phyloP scores from a whole-genome alignment of 2,888 invertebrate genomes.

The Hermaeophaga mercurialis region DNA sequence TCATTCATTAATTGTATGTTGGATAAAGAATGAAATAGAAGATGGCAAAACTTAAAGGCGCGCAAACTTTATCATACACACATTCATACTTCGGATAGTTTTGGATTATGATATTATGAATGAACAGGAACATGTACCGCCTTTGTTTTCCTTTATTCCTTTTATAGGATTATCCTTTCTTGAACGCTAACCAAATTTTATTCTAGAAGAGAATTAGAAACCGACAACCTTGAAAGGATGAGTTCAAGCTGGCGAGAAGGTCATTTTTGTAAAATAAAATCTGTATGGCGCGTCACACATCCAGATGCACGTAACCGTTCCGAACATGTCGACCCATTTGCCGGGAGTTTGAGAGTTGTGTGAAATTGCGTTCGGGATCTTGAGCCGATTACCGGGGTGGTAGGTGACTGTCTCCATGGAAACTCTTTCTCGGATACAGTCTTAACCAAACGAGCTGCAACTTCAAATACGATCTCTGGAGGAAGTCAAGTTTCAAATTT shows the following conservation, averaged over 20 bases:
- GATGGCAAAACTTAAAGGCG: too few relatives aligned
- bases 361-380: constrained; percentile 31
- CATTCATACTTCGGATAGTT: too few relatives aligned
- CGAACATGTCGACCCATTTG: constrained; percentile 7
- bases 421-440: constrained; percentile 29
- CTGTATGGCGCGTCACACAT: constrained; percentile 8
- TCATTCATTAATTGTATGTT: too few relatives aligned
- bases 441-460: constrained; percentile 20
- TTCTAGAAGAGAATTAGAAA: neutral
- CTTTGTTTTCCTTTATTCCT: too few relatives aligned
- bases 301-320: constrained; percentile 9
- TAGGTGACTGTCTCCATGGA: constrained; percentile 45
- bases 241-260: too few relatives aligned
- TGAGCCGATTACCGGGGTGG: constrained; percentile 51
- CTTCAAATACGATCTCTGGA: neutral
- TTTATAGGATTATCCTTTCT: too few relatives aligned
- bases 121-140: too few relatives aligned
- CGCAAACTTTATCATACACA: too few relatives aligned
- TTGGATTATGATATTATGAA: too few relatives aligned
- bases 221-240: too few relatives aligned
- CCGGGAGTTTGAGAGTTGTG: constrained; percentile 9
- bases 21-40: too few relatives aligned
- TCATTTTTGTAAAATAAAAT: neutral
- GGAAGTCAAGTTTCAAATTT: neutral
- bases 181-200: neutral